Base-by-base conservation (phyloP, 2,888 invertebrate genomes). In the Apamea epomidion region DNA sequence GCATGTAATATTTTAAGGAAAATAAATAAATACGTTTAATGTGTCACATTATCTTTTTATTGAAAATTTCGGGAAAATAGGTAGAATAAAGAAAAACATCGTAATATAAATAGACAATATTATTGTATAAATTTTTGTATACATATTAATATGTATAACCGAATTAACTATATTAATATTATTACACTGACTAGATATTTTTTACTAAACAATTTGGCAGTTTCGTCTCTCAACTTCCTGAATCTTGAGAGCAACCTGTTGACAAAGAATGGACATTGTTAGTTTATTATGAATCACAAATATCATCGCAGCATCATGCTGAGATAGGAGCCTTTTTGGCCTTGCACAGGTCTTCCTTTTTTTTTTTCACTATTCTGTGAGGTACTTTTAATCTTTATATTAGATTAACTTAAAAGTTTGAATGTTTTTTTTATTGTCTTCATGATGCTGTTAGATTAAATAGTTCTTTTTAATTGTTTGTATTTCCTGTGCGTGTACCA, bases 121-220 rank as follows among this genome's bases (percentile, higher is more conserved):
- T 96, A 96, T 96, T 96, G 96, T 97, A 96, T 95, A 96, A 96
- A 96, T 94, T 95, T 95, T 95, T 95, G 95, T 95, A 96, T 95
- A 96, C 95, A 96, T 95, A 96, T 95, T 94, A 94, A 93, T 95
- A 95, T 95, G 94, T 96, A 94, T 95, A 96, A 96, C 95, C 90
- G 93, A 96, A 94, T 95, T 94, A 90, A 86, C 94, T 94, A 94
- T 86, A 83, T 94, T 95, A 58, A 12, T 60, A 95, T 94, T 95
- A 95, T 94, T 95, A 95, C 91, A 94, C 91, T 92, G 95, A 96
- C 95, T 96, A 96, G 95, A 94, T 92, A 94, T 93, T 93, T 92
- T 94, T 92, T 83, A 92, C 93, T 95, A 94, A 94, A 92, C 84
- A 87, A 91, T 94, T 94, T 95, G 95, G 94, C 95, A 93, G 93